A percentile compares a stretch with the other conserved stretches of the same genome.
These are phyloP conservation scores for Podarcis cretensis DNA, from an alignment of 2,113 vertebrate species.

Conservation along the genomic window DNA sequence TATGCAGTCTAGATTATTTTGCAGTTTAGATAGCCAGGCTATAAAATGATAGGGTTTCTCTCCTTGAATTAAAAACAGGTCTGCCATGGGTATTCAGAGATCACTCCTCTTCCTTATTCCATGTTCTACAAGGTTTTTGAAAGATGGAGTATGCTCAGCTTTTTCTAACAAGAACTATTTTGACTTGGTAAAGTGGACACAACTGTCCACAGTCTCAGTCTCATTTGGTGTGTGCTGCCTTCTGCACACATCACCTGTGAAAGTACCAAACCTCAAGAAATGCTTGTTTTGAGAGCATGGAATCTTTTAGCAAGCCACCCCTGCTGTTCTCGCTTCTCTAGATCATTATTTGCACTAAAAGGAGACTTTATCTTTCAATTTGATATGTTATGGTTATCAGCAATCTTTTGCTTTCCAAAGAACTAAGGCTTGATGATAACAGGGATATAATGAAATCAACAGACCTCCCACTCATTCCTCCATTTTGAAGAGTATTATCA, in stretches of 20 bases:
- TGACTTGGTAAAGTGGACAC: not conserved
- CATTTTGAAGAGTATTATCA: not conserved
- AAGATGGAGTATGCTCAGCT: not conserved
- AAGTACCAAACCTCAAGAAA: constrained; percentile 32
- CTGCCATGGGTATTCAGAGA: not conserved
- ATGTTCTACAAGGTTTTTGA: not conserved
- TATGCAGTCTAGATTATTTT: not conserved
- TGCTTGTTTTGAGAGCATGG: constrained; percentile 26
- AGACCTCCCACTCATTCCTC: not conserved
- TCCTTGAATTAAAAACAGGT: not conserved
- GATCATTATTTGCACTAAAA: constrained; percentile 43
- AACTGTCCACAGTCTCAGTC: not conserved
- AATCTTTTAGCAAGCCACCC: constrained; percentile 37
- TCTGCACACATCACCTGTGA: not conserved
- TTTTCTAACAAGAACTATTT: not conserved
- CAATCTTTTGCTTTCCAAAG: constrained; percentile 42
- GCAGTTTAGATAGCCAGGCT: not conserved
- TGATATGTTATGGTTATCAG: constrained; percentile 41
- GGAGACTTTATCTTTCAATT: constrained; percentile 29
- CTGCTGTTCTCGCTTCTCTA: constrained; percentile 44
- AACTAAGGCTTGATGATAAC: constrained; percentile 23
- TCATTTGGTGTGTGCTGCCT: not conserved
- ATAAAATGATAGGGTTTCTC: not conserved
- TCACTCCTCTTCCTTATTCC: not conserved
- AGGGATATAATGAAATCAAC: constrained; percentile 31